Evolutionary conservation across 2,113 vertebrate species (phyloP), one percentile per base, ranked within the genome.

Genomic region (Cottus gobio): DNA sequence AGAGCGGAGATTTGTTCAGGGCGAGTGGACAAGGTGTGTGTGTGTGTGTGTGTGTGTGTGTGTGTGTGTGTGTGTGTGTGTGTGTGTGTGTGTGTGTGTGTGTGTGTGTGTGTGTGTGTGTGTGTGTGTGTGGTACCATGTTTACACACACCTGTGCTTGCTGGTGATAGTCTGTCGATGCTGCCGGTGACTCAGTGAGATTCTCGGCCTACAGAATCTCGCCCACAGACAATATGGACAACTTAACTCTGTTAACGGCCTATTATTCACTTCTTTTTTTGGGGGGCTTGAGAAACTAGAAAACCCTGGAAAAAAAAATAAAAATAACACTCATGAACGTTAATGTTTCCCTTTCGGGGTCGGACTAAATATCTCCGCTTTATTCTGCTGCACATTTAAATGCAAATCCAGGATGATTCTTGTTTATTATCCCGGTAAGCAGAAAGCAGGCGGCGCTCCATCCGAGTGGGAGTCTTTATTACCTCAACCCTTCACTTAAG

Each of bases 161-260:
- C 66, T 64, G 65, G 82, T 77, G 82, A 73, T 72, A 79, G 79
- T 85, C 85, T 57, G 75, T 28, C 80, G 79, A 84, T 63, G 75
- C 84, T 67, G 69, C 61, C 63, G 74, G 66, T 74, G 85, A 91
- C 87, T 93, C 85, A 85, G 36, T 78, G 64, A n/a, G 72, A 85
- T 71, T 88, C 72, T 79, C 75, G 70, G 70, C 87, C 93, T 61
- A 82, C 91, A 42, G 61, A 60, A 74, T 48, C 28, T 62, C 80
- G 22, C 90, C 90, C 86, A 90, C 89, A 7, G 48, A 64, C 70
- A 71, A 68, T 75, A 87, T 73, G 79, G 83, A 84, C 52, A 42
- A 80, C 62, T 77, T 77, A 77, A 79, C 70, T 76, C 64, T 81
- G n/a, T n/a, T n/a, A 71, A 83, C 48, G 56, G 74, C 18, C 26